Evolutionary conservation across 2,113 vertebrate species (phyloP).

Genomic region (Hoplias malabaricus): DNA sequence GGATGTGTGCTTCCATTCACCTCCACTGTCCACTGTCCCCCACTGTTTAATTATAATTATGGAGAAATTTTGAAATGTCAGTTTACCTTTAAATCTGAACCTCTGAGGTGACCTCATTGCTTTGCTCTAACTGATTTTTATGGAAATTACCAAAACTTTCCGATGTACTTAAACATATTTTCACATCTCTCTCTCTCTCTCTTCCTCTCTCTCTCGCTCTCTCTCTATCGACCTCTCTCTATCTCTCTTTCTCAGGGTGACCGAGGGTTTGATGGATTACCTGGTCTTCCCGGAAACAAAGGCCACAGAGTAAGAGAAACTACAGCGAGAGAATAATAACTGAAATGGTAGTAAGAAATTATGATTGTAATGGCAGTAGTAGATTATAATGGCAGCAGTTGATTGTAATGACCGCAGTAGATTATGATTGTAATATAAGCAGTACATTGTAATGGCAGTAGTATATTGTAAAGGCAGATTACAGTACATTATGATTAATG

Average conservation of each 20-base stretch:
- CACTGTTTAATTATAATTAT: no score
- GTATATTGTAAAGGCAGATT: background rate
- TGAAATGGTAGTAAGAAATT: background rate
- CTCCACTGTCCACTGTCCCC: no score
- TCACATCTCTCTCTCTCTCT: background rate
- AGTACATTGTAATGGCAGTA: background rate
- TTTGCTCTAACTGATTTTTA: no score
- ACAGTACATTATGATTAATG: background rate
- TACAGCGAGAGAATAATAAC: background rate
- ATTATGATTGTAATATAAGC: background rate
- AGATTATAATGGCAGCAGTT: background rate
- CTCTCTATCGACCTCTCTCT: background rate
- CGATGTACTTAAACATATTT: no score
- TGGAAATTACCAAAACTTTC: no score
- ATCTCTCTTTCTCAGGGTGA: conserved; percentile 78
- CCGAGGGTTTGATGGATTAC: conserved; percentile 92
- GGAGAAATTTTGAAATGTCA: no score
- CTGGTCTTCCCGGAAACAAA: conserved; percentile 81
- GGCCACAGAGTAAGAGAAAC: conserved; percentile 68
- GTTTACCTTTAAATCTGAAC: no score
- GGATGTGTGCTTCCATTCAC: no score
- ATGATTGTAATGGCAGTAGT: background rate
- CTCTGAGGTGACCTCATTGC: no score
- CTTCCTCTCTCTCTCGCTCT: background rate
- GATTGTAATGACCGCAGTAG: background rate